Base-by-base conservation (phyloP, 2,113 vertebrate genomes). In the Epinephelus cyanopodus region DNA sequence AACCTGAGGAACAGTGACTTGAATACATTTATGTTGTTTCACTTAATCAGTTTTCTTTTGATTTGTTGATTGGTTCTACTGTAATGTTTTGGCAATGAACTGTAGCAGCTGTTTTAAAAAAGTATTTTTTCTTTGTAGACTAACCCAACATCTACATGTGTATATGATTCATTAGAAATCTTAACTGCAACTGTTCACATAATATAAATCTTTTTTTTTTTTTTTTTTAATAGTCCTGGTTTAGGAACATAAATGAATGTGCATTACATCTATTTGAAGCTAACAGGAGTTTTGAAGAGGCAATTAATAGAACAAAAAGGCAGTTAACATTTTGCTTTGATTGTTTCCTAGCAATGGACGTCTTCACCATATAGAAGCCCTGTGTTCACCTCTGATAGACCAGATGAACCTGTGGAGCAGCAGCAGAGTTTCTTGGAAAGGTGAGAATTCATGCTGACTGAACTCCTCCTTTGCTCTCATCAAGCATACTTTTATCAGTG, bases 401-500 rank as follows among this genome's bases (percentile, higher is more conserved):
- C 21, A 19, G 33, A 54, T 25, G 2, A 12, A 53, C 47, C 50
- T 29, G 18, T 50, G 63, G 48, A 21, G 67, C 23, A 23, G 29
- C 39, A 29, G 17, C 27, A 42, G 5, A n/a, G 23, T 23, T 42
- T 14, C 42, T 13, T 23, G 17, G 27, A 21, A 42, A 61, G 62
- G 52, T 58, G 37, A 77, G 74, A 45, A 19, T 56, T 17, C 23
- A 29, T 18, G 14, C 39, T 48, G 4, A 42, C 25, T n/a, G 21
- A 1, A 33, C 4, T 45, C 10, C 33, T n/a, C 11, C 15, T 25
- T 19, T 13, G 11, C 62, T 33, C 13, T 64, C 1, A 0, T 45
- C 37, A 48, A 37, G 47, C 57, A 3, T 77, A 89, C 54, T n/a
- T 53, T 3, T 39, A 29, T 2, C 64, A 68, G 39, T 37, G 37